Base-by-base conservation (phyloP, 2,888 invertebrate species). In the Tiphia femorata region DNA sequence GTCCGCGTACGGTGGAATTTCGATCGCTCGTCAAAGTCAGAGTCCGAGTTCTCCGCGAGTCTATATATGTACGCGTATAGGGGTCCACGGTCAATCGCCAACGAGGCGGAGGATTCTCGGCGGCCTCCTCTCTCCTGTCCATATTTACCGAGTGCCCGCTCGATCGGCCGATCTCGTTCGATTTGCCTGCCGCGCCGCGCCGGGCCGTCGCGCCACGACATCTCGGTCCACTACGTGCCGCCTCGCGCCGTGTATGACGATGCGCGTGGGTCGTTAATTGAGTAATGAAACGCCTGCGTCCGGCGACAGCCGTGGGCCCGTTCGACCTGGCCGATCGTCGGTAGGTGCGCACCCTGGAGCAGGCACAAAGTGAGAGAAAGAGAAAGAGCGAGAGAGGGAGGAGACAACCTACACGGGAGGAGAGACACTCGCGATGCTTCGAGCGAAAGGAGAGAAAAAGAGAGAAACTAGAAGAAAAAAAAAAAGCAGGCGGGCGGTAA, bases 211-310 rank as follows among this genome's bases (percentile, higher is more conserved):
- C 17, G 40, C n/a, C 46, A 49, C 52, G 64, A 67, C 49, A 49
- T 58, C 54, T 8, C 12, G 12, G 30, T 48, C 8, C 33, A 14
- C 12, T 14, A 33, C 33, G 33, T 33, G 14, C 14, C 33, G 33
- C 33, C 25, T 30, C 29, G 29, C 41, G 46, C 17, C 46, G 46
- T 48, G 16, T 43, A 40, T 33, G 25, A 8, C 21, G 17, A 25
- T 46, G 12, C 33, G 33, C 33, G 33, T 33, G 12, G 33, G 33
- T 50, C 49, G 58, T 66, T 68, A 66, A 71, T 71, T 68, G 68
- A 72, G 67, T 62, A 69, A 64, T 69, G 67, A 64, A 72, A 60
- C 62, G 57, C 38, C 54, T 17, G 40, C 46, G 29, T 53, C 38
- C 38, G 43, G 16, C 19, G 12, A 21, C 20, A 19, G 19, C 19